Evolutionary conservation across 2,888 invertebrate genomes (phyloP).

Genomic region (Spisula solida): DNA sequence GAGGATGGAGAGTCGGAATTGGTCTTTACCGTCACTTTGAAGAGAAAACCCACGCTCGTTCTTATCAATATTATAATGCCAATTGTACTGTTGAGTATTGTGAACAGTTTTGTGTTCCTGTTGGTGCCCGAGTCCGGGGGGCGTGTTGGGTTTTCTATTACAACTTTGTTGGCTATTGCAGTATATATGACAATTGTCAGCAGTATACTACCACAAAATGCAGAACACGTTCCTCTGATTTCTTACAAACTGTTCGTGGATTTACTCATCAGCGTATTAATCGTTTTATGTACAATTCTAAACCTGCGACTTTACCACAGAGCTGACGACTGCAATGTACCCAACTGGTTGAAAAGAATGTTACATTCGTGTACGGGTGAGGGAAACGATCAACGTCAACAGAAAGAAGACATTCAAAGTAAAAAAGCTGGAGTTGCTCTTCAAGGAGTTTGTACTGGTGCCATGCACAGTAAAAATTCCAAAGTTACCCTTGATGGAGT

Average conservation of each 20-base stretch:
- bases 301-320: constrained; percentile 68
- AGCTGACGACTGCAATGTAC: constrained; percentile 48
- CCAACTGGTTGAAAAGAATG: constrained; percentile 30
- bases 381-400: background rate
- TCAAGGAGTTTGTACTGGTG: too few relatives aligned
- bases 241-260: constrained; percentile 72
- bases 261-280: constrained; percentile 65
- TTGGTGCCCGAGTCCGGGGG: constrained; percentile 38
- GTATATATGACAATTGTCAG: constrained; percentile 68
- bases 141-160: constrained; percentile 43
- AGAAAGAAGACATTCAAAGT: background rate
- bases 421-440: too few relatives aligned
- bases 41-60: constrained; percentile 30
- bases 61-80: constrained; percentile 42
- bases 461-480: too few relatives aligned
- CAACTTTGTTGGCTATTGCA: constrained; percentile 41
- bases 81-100: constrained; percentile 33
- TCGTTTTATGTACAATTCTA: constrained; percentile 63
- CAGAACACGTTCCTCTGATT: constrained; percentile 68
- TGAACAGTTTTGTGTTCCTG: constrained; percentile 35
- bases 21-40: constrained; percentile 34
- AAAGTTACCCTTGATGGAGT: too few relatives aligned
- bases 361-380: background rate
- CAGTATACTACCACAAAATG: constrained; percentile 66
- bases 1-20: constrained; percentile 5